Conservation (phyloP, 2,888 invertebrate species). For the Netelia fuscicornis region DNA sequence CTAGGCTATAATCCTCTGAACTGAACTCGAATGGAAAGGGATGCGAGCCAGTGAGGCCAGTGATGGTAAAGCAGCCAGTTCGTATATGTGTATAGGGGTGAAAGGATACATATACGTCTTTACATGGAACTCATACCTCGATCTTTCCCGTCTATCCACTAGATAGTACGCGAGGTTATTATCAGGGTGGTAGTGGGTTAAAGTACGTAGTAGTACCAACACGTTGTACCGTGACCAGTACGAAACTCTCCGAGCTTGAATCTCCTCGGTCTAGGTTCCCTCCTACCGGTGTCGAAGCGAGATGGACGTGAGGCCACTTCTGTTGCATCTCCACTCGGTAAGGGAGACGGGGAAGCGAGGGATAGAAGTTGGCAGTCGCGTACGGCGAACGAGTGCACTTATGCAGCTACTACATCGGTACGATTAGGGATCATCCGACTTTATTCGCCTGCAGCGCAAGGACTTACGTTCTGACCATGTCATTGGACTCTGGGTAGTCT, state of each 20-base stretch:
- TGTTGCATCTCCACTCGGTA: constrained; percentile 19
- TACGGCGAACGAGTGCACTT: constrained; percentile 67
- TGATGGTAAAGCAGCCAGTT: constrained; percentile 27
- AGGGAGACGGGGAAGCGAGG: neutral
- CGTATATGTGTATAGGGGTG: neutral
- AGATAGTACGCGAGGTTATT: constrained; percentile 30
- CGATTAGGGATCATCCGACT: constrained; percentile 74
- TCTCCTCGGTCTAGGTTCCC: constrained; percentile 30
- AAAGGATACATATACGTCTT: neutral
- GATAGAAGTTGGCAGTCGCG: constrained; percentile 42
- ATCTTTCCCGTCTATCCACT: constrained; percentile 56
- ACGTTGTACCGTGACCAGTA: constrained; percentile 47
- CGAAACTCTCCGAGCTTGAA: constrained; percentile 50
- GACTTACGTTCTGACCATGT: constrained; percentile 56
- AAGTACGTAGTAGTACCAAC: constrained; percentile 51
- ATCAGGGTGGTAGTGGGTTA: constrained; percentile 54
- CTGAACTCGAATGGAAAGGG: constrained; percentile 62
- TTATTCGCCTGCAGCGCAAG: constrained; percentile 59
- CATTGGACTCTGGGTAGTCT: constrained; percentile 55
- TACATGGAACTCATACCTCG: constrained; percentile 28
- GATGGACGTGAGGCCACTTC: constrained; percentile 17
- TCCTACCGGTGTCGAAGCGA: constrained; percentile 28
- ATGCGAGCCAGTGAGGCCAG: neutral
- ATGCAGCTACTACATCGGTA: constrained; percentile 71
- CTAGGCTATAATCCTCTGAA: constrained; percentile 80